Conservation (phyloP, 2,888 invertebrate species). For the Erpobdella octoculata region DNA sequence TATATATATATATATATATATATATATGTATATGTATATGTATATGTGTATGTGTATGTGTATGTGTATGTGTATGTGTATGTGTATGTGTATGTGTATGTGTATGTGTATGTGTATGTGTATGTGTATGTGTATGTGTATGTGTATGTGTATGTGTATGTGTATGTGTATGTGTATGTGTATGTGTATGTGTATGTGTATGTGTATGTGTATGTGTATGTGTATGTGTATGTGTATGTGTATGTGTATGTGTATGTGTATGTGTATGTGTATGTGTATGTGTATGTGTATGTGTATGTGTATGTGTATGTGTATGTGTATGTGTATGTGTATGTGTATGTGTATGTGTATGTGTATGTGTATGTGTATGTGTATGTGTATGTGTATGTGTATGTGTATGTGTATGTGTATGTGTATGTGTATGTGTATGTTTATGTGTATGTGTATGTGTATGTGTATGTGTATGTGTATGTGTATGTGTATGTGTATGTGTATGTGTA, state of each 20-base stretch:
- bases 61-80: background rate
- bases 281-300: background rate
- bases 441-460: conserved; percentile 1
- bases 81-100: background rate
- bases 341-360: background rate
- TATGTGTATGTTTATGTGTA: too few relatives aligned
- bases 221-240: conserved; percentile 1
- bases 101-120: background rate
- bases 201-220: conserved; percentile 1
- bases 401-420: background rate
- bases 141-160: background rate
- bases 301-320: conserved; percentile 9
- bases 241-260: background rate
- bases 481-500: too few relatives aligned
- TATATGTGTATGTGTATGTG: background rate
- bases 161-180: conserved; percentile 3
- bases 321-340: conserved; percentile 5
- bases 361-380: conserved; percentile 1
- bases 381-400: conserved; percentile 1
- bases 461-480: too few relatives aligned
- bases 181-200: conserved; percentile 1
- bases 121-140: background rate
- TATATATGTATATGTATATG: background rate
- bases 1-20: too few relatives aligned
- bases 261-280: conserved; percentile 5